Evolutionary conservation across 2,888 invertebrate species (phyloP).

Genomic region (Augochlorella aurata): DNA sequence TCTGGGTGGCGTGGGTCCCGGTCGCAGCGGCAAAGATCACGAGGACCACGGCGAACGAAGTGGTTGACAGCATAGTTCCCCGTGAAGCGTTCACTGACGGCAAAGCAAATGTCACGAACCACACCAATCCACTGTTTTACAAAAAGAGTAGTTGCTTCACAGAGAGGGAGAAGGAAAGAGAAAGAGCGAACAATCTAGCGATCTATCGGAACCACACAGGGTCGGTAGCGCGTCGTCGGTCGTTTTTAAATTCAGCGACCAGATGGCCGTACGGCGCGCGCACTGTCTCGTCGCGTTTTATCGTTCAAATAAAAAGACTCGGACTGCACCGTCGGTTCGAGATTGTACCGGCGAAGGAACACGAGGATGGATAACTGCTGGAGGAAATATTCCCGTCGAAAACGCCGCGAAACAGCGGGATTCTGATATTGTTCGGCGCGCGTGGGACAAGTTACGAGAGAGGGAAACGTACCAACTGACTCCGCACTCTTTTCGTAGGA

Average conservation of each 20-base stretch:
- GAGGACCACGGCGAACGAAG: conserved; percentile 44
- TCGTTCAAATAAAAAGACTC: not conserved
- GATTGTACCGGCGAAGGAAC: not conserved
- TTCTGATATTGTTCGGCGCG: not conserved
- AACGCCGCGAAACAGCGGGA: no score
- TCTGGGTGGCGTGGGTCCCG: conserved; percentile 53
- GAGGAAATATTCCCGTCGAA: not conserved
- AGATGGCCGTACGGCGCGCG: conserved; percentile 39
- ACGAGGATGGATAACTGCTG: not conserved
- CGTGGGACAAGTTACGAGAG: conserved; percentile 22
- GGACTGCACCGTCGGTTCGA: no score
- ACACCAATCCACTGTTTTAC: conserved; percentile 32
- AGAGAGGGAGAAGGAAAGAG: no score
- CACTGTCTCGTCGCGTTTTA: conserved; percentile 33
- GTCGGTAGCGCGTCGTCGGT: conserved; percentile 3
- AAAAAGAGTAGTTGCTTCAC: not conserved
- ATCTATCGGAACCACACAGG: not conserved
- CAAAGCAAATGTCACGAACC: conserved; percentile 40
- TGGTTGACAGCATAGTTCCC: conserved; percentile 47
- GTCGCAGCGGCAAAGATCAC: conserved; percentile 49
- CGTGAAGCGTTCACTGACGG: conserved; percentile 39
- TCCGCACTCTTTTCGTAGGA: conserved; percentile 66
- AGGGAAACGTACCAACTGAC: conserved; percentile 24
- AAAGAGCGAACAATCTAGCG: not conserved
- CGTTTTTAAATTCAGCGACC: conserved; percentile 36